Evolutionary conservation across 2,888 invertebrate species (phyloP), one percentile per base, ranked within the genome.

Genomic region (Microchrysa polita): DNA sequence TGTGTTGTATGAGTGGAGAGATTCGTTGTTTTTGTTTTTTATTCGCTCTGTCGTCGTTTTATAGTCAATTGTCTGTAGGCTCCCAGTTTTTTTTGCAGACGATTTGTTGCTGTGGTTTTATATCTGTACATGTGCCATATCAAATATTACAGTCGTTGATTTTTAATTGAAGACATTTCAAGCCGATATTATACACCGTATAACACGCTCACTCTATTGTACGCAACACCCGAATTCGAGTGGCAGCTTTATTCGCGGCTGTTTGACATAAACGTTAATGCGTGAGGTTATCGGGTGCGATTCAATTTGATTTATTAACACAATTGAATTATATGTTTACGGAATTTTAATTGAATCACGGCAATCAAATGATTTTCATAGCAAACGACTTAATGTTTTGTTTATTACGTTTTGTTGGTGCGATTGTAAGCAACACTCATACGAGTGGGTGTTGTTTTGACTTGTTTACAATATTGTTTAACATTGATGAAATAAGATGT

Each of bases 341-440:
- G 52, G 67, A 67, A 67, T 67, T 67, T 67, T 67, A 67, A 67
- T 67, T 67, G 53, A 27, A 22, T 53, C 27, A 22, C 10, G 53
- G 48, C 53, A n/a, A 65, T 67, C 23, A 61, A 61, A 34, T 23
- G 61, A 16, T 34, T 40, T 16, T 55, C 40, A 16, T 34, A 40
- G 7, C 27, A 7, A 34, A 34, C 27, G 5, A 61, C n/a, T n/a
- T 61, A 61, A 61, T 40, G 34, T 55, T 63, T 67, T 23, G 52
- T 67, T 67, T 27, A 53, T 67, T 67, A 67, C 67, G 34, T 67
- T 52, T 53, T 53, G 27, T n/a, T 40, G 23, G 53, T 16, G 52
- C 23, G 44, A 22, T 65, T 12, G 5, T 44, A 65, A 14, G 16
- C 5, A 9, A n/a, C 20, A 20, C 10, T 9, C 42, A n/a, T 16